These are phyloP conservation scores for Zhuqinia jingwanae DNA, from an alignment of 2,888 invertebrate genomes.

Conservation along the genomic window DNA sequence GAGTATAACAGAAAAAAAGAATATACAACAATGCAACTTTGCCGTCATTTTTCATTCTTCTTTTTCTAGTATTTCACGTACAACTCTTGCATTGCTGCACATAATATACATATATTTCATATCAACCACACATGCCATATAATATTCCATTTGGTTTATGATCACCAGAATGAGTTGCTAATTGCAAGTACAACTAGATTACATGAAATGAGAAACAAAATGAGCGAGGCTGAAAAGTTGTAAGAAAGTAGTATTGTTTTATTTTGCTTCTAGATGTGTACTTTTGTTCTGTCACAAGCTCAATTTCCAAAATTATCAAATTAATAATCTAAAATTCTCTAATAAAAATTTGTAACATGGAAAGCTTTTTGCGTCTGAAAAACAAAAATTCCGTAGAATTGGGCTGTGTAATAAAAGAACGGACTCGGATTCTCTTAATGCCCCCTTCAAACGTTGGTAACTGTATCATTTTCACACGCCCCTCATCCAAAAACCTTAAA, in stretches of 20 bases:
- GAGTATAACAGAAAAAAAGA: conserved; percentile 46
- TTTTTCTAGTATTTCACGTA: neutral
- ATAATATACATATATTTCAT: neutral
- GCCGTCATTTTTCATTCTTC: conserved; percentile 6
- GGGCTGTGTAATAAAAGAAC: too few species aligned
- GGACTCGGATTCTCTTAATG: too few species aligned
- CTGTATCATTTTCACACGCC: too few species aligned
- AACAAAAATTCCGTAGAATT: too few species aligned
- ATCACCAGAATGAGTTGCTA: conserved; percentile 43
- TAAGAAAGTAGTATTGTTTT: neutral
- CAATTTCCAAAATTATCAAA: neutral
- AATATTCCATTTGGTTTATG: neutral
- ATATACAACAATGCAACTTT: conserved; percentile 22
- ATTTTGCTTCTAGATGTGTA: neutral
- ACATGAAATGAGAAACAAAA: neutral
- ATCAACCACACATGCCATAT: neutral
- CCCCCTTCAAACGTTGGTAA: too few species aligned
- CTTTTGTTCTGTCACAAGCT: too few species aligned
- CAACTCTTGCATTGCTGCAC: neutral
- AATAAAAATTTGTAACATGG: too few species aligned
- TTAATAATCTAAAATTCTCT: too few species aligned
- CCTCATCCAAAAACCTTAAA: too few species aligned
- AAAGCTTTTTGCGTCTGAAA: too few species aligned
- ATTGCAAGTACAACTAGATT: conserved; percentile 40
- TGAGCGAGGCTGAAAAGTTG: neutral